Conservation (phyloP, 2,797 vertebrate genomes). For the Rachycentron canadum region DNA sequence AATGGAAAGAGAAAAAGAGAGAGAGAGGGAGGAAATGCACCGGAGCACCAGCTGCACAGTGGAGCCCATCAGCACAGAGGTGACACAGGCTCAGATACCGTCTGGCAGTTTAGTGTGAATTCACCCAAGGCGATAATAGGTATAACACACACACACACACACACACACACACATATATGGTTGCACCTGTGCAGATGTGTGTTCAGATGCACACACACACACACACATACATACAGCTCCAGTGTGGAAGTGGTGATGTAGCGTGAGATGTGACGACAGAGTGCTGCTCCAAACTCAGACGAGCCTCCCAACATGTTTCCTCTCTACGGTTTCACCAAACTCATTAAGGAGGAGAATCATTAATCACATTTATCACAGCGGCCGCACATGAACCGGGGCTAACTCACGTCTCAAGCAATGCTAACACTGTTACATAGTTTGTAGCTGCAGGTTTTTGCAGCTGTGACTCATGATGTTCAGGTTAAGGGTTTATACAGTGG, state of each 20-base stretch:
- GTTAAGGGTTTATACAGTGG: too few species aligned
- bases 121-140: constrained; percentile 45
- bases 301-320: constrained; percentile 6
- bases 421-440: too few species aligned
- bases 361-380: not conserved
- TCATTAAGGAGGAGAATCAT: not conserved
- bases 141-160: constrained; percentile 39
- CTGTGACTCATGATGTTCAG: too few species aligned
- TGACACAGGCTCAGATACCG: constrained; percentile 58
- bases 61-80: constrained; percentile 55
- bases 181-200: not conserved
- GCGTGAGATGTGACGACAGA: constrained; percentile 31
- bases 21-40: constrained; percentile 4
- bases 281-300: constrained; percentile 11
- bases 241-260: constrained; percentile 35
- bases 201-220: not conserved
- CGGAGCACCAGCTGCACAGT: constrained; percentile 42
- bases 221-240: not conserved
- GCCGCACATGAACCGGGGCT: too few species aligned
- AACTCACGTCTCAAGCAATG: too few species aligned
- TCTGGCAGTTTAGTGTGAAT: constrained; percentile 55
- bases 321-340: not conserved
- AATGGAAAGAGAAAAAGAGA: constrained; percentile 53
- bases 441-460: too few species aligned
- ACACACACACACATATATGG: constrained; percentile 11